These are phyloP conservation scores for Grammomys dolichurus DNA, from an alignment of 2,113 vertebrate genomes.

Conservation along the genomic window DNA sequence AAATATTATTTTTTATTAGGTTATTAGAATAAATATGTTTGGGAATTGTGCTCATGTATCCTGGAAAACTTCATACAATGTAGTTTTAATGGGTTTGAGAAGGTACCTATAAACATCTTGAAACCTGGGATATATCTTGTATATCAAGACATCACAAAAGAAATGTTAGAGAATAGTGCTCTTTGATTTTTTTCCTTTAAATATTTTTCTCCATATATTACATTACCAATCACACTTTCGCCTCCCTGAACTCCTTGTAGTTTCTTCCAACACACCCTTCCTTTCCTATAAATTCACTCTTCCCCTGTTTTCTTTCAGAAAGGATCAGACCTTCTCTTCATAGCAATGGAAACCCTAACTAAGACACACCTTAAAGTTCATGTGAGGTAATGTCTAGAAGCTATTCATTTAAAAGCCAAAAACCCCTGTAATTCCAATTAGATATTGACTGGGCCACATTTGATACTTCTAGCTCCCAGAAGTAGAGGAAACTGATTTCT, in stretches of 20 bases:
- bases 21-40: background rate
- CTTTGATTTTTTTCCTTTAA: background rate
- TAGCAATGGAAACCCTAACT: too few species aligned
- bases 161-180: background rate
- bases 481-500: background rate
- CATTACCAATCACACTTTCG: background rate
- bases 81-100: background rate
- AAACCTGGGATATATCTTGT: background rate
- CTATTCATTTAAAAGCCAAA: background rate
- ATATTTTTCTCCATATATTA: background rate
- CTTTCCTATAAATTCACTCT: background rate
- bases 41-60: background rate
- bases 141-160: background rate
- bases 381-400: background rate
- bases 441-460: background rate
- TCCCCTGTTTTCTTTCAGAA: background rate
- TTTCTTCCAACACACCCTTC: background rate
- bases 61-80: background rate
- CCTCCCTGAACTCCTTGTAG: background rate
- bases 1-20: too few species aligned
- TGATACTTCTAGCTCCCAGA: background rate
- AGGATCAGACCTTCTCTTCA: background rate
- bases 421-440: background rate
- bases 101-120: background rate
- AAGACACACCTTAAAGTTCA: background rate